A percentile compares a stretch with the other conserved stretches of the same genome.
Conservation (phyloP, 2,797 vertebrate species). For the Lates japonicus region DNA sequence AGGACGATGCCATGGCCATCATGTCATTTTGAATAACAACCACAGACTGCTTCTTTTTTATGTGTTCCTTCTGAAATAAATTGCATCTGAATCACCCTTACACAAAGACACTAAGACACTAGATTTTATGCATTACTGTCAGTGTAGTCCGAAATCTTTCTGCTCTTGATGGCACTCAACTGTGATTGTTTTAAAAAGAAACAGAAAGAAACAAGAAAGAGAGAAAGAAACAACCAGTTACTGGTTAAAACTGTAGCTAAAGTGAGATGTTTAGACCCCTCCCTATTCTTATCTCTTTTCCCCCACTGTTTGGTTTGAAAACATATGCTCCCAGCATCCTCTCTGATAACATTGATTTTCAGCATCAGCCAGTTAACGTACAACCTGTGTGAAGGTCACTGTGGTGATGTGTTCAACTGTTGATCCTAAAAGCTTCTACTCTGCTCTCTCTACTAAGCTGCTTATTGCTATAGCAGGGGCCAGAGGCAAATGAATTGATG, state of each 20-base stretch:
- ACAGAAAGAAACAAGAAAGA: neutral
- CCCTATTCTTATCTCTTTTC: constrained; percentile 14
- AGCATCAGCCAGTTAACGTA: constrained; percentile 44
- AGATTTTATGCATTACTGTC: too few species aligned
- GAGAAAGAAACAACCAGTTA: neutral
- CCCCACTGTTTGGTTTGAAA: constrained; percentile 14
- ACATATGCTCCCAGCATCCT: neutral
- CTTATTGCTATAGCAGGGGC: constrained; percentile 16
- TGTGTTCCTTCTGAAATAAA: neutral
- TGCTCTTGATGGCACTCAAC: too few species aligned
- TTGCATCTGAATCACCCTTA: neutral
- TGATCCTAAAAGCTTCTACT: constrained; percentile 31
- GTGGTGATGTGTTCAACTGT: constrained; percentile 26
- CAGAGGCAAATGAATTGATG: constrained; percentile 11
- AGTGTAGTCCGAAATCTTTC: neutral
- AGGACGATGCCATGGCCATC: neutral
- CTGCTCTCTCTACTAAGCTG: constrained; percentile 41
- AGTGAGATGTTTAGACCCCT: accelerated
- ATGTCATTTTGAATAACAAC: neutral
- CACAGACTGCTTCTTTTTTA: neutral
- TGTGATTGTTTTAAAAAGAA: neutral
- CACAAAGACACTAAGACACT: too few species aligned
- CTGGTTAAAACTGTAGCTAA: accelerated
- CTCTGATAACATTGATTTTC: constrained; percentile 30
- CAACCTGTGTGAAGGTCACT: constrained; percentile 66